Conservation (phyloP, 2,797 vertebrate species). For the Triplophysa bombifrons region DNA sequence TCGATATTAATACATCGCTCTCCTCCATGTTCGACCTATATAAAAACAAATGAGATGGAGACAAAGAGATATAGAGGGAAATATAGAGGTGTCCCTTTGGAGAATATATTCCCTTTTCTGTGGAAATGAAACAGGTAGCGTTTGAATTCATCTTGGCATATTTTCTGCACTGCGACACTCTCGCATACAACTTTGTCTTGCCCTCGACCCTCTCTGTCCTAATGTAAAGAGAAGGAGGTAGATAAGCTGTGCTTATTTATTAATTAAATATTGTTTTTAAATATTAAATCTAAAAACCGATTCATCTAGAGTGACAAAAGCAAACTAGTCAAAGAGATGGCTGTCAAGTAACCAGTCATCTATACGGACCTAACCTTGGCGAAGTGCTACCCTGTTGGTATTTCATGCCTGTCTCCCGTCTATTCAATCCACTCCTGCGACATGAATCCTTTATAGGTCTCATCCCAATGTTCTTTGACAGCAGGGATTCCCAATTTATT, state of each 20-base stretch:
- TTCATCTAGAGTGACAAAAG: no score
- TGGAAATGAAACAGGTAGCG: slow-evolving; percentile 16
- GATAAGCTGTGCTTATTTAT: background rate
- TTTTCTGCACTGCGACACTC: slow-evolving; percentile 16
- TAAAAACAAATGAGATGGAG: slow-evolving; percentile 58
- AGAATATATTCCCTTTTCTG: slow-evolving; percentile 17
- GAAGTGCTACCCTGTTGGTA: slow-evolving; percentile 9
- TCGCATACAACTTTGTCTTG: background rate
- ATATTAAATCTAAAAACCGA: no score
- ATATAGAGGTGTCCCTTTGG: slow-evolving; percentile 23
- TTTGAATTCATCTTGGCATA: slow-evolving; percentile 3
- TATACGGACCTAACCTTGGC: no score
- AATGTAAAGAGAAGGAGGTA: background rate
- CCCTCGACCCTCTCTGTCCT: background rate
- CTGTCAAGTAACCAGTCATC: no score
- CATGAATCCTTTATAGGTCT: slow-evolving; percentile 63
- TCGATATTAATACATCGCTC: slow-evolving; percentile 72
- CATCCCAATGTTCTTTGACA: slow-evolving; percentile 66
- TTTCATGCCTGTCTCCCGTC: slow-evolving; percentile 53
- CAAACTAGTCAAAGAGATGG: no score
- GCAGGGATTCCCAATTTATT: slow-evolving; percentile 67
- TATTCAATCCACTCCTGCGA: slow-evolving; percentile 67
- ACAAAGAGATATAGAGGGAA: slow-evolving; percentile 35
- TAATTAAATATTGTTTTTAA: background rate
- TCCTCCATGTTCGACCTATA: slow-evolving; percentile 64